A percentile compares a stretch with the other conserved stretches of the same genome.
Conservation (phyloP, 2,888 invertebrate genomes). For the Disparrhopalites patrizii region DNA sequence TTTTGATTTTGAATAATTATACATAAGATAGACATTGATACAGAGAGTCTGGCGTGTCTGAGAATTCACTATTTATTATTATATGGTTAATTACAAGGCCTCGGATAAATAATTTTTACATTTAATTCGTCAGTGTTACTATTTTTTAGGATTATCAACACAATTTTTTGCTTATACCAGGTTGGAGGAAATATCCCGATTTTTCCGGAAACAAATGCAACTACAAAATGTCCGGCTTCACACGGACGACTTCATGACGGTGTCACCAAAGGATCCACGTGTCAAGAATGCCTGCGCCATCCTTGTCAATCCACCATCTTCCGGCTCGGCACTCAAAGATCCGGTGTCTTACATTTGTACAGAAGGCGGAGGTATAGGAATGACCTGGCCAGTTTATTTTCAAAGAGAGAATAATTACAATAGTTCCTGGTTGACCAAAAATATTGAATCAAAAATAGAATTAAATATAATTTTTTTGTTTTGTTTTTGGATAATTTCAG, state of each 20-base stretch:
- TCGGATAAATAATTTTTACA: too few species aligned
- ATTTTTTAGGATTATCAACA: too few species aligned
- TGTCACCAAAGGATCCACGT: conserved; percentile 35
- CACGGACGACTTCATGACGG: conserved; percentile 35
- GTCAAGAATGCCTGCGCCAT: conserved; percentile 40
- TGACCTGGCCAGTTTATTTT: too few species aligned
- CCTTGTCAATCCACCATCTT: conserved; percentile 43
- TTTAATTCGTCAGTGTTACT: too few species aligned
- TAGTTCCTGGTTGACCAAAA: too few species aligned
- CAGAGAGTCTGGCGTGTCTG: too few species aligned
- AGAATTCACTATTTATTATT: too few species aligned
- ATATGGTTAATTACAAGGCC: too few species aligned
- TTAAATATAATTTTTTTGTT: too few species aligned
- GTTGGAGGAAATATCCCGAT: conserved; percentile 34
- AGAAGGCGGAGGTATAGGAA: conserved; percentile 38
- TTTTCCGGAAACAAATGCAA: conserved; percentile 33
- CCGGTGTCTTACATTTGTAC: conserved; percentile 43
- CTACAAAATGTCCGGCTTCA: conserved; percentile 36
- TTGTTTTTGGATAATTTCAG: conserved; percentile 6
- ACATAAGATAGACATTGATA: too few species aligned
- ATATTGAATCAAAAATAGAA: too few species aligned
- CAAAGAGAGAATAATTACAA: neutral
- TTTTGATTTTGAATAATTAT: neutral
- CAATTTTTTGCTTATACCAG: too few species aligned
- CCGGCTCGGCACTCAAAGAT: conserved; percentile 44